Evolutionary conservation across 2,797 vertebrate species (phyloP).

Genomic region (Sylvilagus floridanus): DNA sequence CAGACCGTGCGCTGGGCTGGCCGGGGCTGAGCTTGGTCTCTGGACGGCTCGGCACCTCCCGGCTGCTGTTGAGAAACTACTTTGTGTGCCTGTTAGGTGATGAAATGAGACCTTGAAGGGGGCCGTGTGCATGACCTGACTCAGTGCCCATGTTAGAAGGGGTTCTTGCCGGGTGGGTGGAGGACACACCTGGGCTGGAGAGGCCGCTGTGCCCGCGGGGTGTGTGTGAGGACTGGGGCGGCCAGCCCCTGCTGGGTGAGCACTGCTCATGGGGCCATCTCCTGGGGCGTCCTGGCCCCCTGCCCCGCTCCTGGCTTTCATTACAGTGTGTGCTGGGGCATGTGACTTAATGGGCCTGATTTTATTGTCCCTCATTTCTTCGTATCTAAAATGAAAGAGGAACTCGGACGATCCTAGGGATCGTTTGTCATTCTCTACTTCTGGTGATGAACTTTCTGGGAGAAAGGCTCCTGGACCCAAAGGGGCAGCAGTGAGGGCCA

Average conservation of each 20-base stretch:
- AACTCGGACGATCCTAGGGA: background rate
- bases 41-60: background rate
- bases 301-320: background rate
- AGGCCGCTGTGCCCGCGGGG: background rate
- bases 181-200: background rate
- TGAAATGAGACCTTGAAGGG: background rate
- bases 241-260: background rate
- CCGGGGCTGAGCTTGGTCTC: background rate
- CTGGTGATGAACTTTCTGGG: background rate
- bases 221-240: background rate
- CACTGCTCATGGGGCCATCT: background rate
- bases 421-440: background rate
- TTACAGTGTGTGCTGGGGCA: background rate
- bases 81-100: background rate
- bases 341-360: background rate
- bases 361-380: background rate
- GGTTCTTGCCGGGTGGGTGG: background rate
- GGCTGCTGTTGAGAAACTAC: background rate
- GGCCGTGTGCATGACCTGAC: too few relatives aligned
- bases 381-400: background rate
- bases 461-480: background rate
- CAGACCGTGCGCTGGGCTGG: background rate
- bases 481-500: rapidly evolving
- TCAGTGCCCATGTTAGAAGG: background rate
- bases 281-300: background rate